A percentile compares a stretch with the other conserved stretches of the same genome.
phyloP scores from a whole-genome alignment of 2,113 vertebrate species.

The Sinosuthora webbiana region DNA sequence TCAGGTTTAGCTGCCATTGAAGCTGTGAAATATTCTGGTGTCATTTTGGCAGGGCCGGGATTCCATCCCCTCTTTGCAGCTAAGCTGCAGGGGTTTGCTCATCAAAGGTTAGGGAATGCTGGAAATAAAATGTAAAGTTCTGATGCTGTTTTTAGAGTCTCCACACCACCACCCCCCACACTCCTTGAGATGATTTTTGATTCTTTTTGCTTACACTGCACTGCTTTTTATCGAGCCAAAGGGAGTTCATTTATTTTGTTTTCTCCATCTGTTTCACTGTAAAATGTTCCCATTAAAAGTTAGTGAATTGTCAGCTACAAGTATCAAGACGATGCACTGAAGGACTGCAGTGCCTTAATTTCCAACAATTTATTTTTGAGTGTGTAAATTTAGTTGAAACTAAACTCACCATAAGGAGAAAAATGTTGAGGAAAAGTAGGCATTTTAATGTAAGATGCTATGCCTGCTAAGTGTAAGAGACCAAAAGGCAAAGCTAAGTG shows the following conservation, averaged over 20 bases:
- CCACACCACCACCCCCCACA: neutral
- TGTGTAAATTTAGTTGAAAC: constrained; percentile 30
- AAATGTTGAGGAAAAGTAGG: neutral
- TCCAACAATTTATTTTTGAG: constrained; percentile 55
- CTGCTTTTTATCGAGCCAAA: constrained; percentile 55
- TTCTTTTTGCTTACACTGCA: constrained; percentile 56
- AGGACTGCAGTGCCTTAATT: constrained; percentile 46
- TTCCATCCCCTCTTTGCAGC: neutral
- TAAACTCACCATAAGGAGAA: constrained; percentile 26
- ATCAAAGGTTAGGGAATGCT: neutral
- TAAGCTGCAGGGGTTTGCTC: neutral
- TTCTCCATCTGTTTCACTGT: constrained; percentile 60
- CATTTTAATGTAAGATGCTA: constrained; percentile 20
- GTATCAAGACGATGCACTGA: constrained; percentile 32
- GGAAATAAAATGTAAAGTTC: constrained; percentile 9
- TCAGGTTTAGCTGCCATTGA: neutral
- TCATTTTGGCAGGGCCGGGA: neutral
- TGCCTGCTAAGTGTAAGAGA: neutral
- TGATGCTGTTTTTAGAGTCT: constrained; percentile 27
- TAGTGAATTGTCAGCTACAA: constrained; percentile 56
- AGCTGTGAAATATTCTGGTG: neutral
- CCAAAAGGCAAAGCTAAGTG: neutral
- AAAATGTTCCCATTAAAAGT: constrained; percentile 67
- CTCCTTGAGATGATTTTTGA: constrained; percentile 54
- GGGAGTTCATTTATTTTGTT: constrained; percentile 65